These are phyloP conservation scores for Helobdella robusta DNA, from an alignment of 2,888 invertebrate genomes.

Conservation along the genomic window DNA sequence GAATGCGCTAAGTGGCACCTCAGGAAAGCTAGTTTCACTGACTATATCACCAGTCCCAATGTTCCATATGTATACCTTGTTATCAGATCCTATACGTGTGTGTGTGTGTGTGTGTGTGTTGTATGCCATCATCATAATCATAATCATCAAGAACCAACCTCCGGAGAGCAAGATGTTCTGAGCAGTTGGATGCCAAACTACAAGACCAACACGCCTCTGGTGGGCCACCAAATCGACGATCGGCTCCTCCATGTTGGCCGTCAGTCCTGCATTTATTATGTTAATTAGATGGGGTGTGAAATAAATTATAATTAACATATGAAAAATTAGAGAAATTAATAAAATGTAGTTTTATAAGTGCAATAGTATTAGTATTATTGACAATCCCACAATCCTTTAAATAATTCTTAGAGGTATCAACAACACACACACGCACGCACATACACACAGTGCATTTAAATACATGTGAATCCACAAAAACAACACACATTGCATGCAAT, in stretches of 20 bases:
- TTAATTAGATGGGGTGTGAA: no score
- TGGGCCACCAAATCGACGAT: conserved; percentile 78
- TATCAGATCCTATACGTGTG: conserved; percentile 54
- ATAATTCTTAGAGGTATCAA: no score
- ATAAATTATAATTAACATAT: no score
- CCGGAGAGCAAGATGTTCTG: conserved; percentile 82
- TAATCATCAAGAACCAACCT: conserved; percentile 52
- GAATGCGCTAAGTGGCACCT: conserved; percentile 77
- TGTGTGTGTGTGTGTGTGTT: neutral
- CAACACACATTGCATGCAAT: no score
- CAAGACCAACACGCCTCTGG: conserved; percentile 76
- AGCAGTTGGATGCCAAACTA: conserved; percentile 88
- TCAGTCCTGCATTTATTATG: no score
- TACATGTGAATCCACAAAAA: no score
- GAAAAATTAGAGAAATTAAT: no score
- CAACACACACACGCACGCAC: no score
- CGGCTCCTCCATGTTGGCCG: conserved; percentile 57
- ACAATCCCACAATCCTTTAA: no score
- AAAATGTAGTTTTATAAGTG: no score
- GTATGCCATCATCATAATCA: neutral
- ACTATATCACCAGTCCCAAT: conserved; percentile 76
- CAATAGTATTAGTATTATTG: no score
- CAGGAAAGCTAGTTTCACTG: conserved; percentile 74
- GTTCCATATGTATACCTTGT: conserved; percentile 76
- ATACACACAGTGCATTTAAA: no score